Evolutionary conservation across 2,888 invertebrate genomes (phyloP), one percentile per base, ranked within the genome.

Genomic region (Tinea pellionella): DNA sequence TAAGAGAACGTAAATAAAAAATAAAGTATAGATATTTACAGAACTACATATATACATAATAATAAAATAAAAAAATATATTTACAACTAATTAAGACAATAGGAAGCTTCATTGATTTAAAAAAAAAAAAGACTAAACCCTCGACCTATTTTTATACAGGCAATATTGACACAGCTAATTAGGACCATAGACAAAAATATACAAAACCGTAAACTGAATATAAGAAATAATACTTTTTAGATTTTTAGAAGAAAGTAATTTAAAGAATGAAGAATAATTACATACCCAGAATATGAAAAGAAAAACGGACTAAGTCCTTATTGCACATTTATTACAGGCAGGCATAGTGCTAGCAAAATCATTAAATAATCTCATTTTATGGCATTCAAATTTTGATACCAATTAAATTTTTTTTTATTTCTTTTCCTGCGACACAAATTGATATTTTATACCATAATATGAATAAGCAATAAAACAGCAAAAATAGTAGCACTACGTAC

Each of bases 1-100:
- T 43, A 60, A 24, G 67, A 71, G 72, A 75, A 81, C 79, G 72
- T 72, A 75, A 78, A 77, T 80, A 78, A 80, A 71, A 76, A 76
- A n/a, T n/a, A n/a, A n/a, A n/a, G n/a, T 80, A 13, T 57, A 67
- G 66, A 71, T 85, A 85, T 86, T 80, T 85, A 85, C 85, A 72
- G 71, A 72, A 71, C 67, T 69, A 75, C 70, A 73, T 72, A 73
- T n/a, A n/a, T n/a, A n/a, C n/a, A 74, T 67, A 70, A 66, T 65
- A 62, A 72, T 74, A n/a, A n/a, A n/a, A n/a, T 72, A 72, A 73
- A 72, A 73, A 70, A 72, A 47, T 16, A 47, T 15, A 47, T 6
- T 47, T 16, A 47, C 15, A 15, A 47, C 47, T 47, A 47, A 47
- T 47, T 2, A 47, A 47, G 15, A 16, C 9, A 68, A 57, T 57